phyloP scores from a whole-genome alignment of 2,797 vertebrate genomes.

The Ctenochaetus hawaiiensis region DNA sequence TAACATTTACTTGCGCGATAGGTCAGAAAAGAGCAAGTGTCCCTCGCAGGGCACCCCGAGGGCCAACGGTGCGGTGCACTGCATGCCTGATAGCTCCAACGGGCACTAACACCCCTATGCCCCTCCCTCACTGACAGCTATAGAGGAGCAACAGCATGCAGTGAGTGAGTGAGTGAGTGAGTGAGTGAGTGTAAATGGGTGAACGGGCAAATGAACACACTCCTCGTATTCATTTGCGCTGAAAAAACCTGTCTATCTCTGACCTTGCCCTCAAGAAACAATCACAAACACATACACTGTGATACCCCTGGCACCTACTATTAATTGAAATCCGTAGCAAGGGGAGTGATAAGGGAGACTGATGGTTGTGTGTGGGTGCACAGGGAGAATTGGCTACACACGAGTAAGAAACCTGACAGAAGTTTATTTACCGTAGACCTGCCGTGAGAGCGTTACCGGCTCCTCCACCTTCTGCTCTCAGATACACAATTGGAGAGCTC shows the following conservation, averaged over 20 bases:
- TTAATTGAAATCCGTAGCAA: conserved; percentile 63
- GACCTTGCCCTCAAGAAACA: conserved; percentile 64
- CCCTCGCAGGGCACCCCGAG: conserved; percentile 76
- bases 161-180: conserved; percentile 26
- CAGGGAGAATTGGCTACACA: conserved; percentile 40
- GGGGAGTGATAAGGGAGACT: conserved; percentile 40
- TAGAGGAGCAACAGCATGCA: conserved; percentile 16
- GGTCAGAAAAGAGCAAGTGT: conserved; percentile 87
- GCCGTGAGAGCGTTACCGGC: conserved; percentile 45
- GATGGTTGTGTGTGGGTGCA: conserved; percentile 28
- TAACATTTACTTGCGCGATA: conserved; percentile 86
- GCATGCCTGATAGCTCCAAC: conserved; percentile 75
- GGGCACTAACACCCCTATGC: background rate
- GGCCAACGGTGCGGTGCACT: conserved; percentile 61
- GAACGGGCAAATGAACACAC: conserved; percentile 40
- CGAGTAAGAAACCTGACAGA: conserved; percentile 50
- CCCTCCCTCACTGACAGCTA: conserved; percentile 23
- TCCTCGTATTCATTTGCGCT: conserved; percentile 48
- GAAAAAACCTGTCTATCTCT: conserved; percentile 52
- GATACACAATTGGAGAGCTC: conserved; percentile 45
- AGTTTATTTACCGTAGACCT: conserved; percentile 62
- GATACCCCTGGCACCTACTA: conserved; percentile 21
- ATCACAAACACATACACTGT: conserved; percentile 23
- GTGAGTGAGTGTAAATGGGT: conserved; percentile 37
- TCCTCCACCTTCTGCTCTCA: conserved; percentile 26